Evolutionary conservation across 1,140 invertebrate genomes (phyloP).

Genomic region (Dinoponera quadriceps): DNA sequence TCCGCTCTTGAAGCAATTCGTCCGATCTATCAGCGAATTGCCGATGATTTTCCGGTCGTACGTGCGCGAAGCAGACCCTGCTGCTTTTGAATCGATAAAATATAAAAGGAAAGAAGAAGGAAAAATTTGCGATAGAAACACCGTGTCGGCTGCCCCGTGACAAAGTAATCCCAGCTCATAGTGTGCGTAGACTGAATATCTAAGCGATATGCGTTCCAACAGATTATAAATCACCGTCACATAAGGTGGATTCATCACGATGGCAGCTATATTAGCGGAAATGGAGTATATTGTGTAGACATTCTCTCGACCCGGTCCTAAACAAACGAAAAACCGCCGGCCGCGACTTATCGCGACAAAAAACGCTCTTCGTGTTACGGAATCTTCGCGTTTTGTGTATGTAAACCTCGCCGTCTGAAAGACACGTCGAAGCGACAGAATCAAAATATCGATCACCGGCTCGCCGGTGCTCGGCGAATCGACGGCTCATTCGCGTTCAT

Average conservation of each 20-base stretch:
- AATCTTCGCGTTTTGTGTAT: neutral
- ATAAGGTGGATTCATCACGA: neutral
- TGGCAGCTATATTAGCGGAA: slow-evolving; percentile 6
- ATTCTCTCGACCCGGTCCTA: neutral
- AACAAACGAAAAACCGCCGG: slow-evolving; percentile 20
- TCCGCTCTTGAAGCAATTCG: neutral
- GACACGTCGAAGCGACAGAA: too few species aligned
- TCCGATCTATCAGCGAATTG: too few species aligned
- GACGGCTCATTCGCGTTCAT: too few species aligned
- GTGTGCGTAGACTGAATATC: neutral
- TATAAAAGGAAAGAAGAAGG: too few species aligned
- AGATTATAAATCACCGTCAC: slow-evolving; percentile 34
- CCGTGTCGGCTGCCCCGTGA: neutral
- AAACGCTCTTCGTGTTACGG: neutral
- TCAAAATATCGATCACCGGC: too few species aligned
- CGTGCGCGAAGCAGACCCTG: neutral
- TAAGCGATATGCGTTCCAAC: neutral
- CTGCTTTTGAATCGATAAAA: neutral
- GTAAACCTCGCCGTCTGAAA: neutral
- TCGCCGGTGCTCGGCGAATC: too few species aligned
- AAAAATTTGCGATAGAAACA: slow-evolving; percentile 2
- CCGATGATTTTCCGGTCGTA: neutral
- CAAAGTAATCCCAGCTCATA: slow-evolving; percentile 6
- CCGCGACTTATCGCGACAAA: neutral
- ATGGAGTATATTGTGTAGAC: slow-evolving; percentile 23